Base-by-base conservation (phyloP, 2,888 invertebrate species). In the Cantharis lateralis region DNA sequence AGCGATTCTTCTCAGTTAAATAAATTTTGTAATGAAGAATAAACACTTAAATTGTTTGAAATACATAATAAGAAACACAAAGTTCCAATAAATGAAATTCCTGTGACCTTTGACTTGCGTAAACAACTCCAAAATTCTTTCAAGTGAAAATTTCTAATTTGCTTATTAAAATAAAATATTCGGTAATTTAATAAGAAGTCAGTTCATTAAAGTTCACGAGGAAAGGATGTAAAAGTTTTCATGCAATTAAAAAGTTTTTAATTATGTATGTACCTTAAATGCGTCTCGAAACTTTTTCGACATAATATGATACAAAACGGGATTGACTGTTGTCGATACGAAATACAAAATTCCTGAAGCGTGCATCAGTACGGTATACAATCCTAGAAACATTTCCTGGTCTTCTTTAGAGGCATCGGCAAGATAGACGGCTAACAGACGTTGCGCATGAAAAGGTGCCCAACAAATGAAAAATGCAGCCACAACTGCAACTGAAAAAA, bases 361-460 rank as follows among this genome's bases (percentile, higher is more conserved):
- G 87, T 97, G 95, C 0, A 94, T 95, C 74, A 95, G 89, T 5
- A 73, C 78, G 5, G 78, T 76, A 48, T 79, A 79, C 13, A 79
- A 64, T 28, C 68, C 28, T 26, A 74, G 68, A 61, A 76, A 76
- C 18, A 66, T 76, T 61, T 76, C 71, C 62, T 78, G 78, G 68
- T 28, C 74, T 48, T 74, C 78, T 10, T 88, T 71, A 2, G 78
- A 72, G 2, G 78, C 78, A 32, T 90, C 88, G 83, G 89, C 89
- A 68, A 89, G 93, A 84, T 95, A 95, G 76, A 95, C 93, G 0
- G 95, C 95, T 85, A 96, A 90, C 62, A 98, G 90, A 71, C 98
- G 90, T 87, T 98, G 98, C 11, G 96, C 94, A 89, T 98, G 97
- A 88, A 97, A 98, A 1, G 98, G 98, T 5, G 95, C 95, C 95